phyloP scores from a whole-genome alignment of 2,888 invertebrate species.

The Willowsia nigromaculata region DNA sequence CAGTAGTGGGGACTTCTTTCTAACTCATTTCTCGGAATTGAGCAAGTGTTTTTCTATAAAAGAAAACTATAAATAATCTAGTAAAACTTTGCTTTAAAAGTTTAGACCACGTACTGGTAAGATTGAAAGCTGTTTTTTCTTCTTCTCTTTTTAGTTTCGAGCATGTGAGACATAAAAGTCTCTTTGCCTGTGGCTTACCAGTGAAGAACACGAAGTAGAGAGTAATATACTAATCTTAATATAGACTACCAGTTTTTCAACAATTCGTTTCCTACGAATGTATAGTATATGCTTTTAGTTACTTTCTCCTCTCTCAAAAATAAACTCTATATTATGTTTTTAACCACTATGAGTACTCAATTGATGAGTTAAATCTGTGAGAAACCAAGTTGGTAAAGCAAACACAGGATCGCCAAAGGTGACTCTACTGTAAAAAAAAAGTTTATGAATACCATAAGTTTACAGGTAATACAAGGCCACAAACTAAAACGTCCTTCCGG shows the following conservation, averaged over 20 bases:
- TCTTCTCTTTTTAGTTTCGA: constrained; percentile 2
- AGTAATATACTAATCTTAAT: neutral
- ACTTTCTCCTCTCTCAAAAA: no score
- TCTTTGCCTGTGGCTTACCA: neutral
- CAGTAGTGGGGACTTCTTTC: neutral
- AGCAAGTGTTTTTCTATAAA: neutral
- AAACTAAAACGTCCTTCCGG: no score
- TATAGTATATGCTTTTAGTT: no score
- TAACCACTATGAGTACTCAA: no score
- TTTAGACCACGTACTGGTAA: neutral
- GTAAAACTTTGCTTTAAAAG: constrained; percentile 1
- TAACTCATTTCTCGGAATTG: neutral
- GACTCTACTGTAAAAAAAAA: no score
- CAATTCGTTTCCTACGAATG: no score
- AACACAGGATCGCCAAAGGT: no score
- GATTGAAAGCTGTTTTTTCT: constrained; percentile 15
- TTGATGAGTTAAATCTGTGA: no score
- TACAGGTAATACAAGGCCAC: no score
- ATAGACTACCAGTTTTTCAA: neutral
- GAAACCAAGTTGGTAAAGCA: no score
- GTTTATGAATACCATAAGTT: no score
- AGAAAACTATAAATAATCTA: constrained; percentile 24
- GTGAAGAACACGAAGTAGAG: neutral
- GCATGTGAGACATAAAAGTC: constrained; percentile 32
- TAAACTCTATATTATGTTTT: no score